Evolutionary conservation across 1,140 invertebrate species (phyloP), one percentile per base, ranked within the genome.

Genomic region (Metopolophium dirhodum): DNA sequence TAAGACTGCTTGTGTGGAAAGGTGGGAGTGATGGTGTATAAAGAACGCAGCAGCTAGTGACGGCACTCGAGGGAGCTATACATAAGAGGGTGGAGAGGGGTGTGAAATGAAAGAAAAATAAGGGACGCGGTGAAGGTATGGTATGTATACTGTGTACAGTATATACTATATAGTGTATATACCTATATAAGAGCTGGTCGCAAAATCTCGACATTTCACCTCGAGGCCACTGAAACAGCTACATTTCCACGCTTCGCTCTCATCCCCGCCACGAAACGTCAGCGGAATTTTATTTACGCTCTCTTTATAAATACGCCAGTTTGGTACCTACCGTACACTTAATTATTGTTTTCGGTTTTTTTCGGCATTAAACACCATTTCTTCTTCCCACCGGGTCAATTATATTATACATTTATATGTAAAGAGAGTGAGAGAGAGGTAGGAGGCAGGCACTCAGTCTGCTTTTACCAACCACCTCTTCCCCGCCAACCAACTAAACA

Each of bases 261-360:
- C 86, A 18, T 6, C 22, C 7, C 11, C 8, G 86, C 11, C 14
- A 9, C 49, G n/a, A n/a, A 35, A 51, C 49, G 87, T 35, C 30
- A n/a, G n/a, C 49, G n/a, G n/a, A 89, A 89, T 89, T 54, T 35
- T 89, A 89, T 89, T 89, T 54, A 54, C 49, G 7, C 30, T 54
- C 20, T 41, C 30, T 47, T 18, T 86, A 11, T 35, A 54, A n/a
- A n/a, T 68, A 68, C 30, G n/a, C 14, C 61, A n/a, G 41, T 86
- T 23, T 41, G 26, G 4, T 45, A 14, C 26, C 47, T 7, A 26
- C 8, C 20, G 35, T 89, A 26, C 30, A 54, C n/a, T 89, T 89
- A 89, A 87, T 87, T 87, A 87, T 87, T 85, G 51, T 54, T 85
- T 85, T 85, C 37, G 7, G 22, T 7, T 85, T 85, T 86, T 49